Base-by-base conservation (phyloP, 1,140 invertebrate species). In the Scaptomyza montana region DNA sequence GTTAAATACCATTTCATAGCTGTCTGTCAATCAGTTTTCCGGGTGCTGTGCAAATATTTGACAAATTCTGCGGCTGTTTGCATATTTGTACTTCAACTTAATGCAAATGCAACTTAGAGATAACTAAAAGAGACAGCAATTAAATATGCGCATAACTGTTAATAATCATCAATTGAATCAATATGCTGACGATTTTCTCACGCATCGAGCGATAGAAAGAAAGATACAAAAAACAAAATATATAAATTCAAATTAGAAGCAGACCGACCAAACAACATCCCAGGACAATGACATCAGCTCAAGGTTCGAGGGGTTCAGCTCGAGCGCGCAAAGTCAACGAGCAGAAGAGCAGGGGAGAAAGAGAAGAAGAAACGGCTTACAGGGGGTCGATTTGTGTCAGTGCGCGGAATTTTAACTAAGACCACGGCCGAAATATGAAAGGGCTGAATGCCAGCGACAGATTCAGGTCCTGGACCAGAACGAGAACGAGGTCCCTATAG, bases 151-250 rank as follows among this genome's bases (percentile, higher is more conserved):
- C 84, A 89, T 87, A 87, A 89, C 84, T 87, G 76, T 77, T 76
- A 84, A 87, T 87, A 87, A 87, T 87, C 76, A 89, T 84, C 76
- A 89, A 25, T 84, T 79, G 69, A 89, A 87, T 87, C 84, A 87
- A 87, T 87, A 87, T 89, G 84, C 84, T 87, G 79, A 89, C 84
- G 71, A 89, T 79, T 89, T 87, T 87, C 84, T 87, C 84, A 87
- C 84, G 84, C 82, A 85, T 46, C 9, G 7, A 36, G 33, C 7
- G 8, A 36, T 36, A 36, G 33, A 78, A 16, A 16, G 16, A 16
- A 16, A 16, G 16, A 16, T 78, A 69, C 46, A 74, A 50, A 9
- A 36, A 36, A 36, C 46, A 74, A 50, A 36, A 36, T 8, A 36
- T 36, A 60, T 50, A 77, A 64, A 72, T 86, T 76, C 80, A 86